Evolutionary conservation across 2,113 vertebrate genomes (phyloP).

Genomic region (Grammomys dolichurus): DNA sequence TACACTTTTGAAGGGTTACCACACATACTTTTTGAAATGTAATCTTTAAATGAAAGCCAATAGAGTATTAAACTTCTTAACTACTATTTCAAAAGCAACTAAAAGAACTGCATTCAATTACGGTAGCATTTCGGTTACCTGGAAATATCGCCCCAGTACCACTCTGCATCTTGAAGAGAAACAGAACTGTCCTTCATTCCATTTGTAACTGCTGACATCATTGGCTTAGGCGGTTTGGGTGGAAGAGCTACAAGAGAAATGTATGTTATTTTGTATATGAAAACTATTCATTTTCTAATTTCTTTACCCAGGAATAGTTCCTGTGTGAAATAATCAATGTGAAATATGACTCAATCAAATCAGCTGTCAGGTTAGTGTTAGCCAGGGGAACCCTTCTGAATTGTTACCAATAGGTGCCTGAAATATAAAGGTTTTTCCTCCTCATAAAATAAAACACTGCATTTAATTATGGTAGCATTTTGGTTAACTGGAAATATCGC

Average conservation of each 20-base stretch:
- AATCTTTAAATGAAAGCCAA: slow-evolving; percentile 57
- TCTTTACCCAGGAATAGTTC: slow-evolving; percentile 45
- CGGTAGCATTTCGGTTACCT: slow-evolving; percentile 88
- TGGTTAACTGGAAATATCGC: too few relatives aligned
- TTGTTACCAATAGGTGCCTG: slow-evolving; percentile 19
- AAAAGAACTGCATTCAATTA: slow-evolving; percentile 60
- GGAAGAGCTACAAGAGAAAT: slow-evolving; percentile 92
- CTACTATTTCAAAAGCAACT: slow-evolving; percentile 53
- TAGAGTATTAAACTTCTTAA: slow-evolving; percentile 29
- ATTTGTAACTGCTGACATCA: slow-evolving; percentile 90
- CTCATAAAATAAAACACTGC: neutral
- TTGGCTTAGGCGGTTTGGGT: slow-evolving; percentile 94
- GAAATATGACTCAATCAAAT: slow-evolving; percentile 54
- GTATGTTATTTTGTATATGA: slow-evolving; percentile 57
- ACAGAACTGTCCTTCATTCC: slow-evolving; percentile 89
- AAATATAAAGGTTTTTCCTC: slow-evolving; percentile 49
- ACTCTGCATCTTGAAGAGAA: slow-evolving; percentile 94
- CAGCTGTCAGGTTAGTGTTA: slow-evolving; percentile 30
- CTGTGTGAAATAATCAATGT: slow-evolving; percentile 15
- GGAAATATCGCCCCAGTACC: slow-evolving; percentile 98
- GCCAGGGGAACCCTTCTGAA: slow-evolving; percentile 20
- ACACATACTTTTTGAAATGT: slow-evolving; percentile 45
- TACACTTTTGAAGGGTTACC: slow-evolving; percentile 19
- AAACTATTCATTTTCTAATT: slow-evolving; percentile 63
- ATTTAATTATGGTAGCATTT: too few relatives aligned